Conservation (phyloP, 2,797 vertebrate species). For the Lithobates pipiens region DNA sequence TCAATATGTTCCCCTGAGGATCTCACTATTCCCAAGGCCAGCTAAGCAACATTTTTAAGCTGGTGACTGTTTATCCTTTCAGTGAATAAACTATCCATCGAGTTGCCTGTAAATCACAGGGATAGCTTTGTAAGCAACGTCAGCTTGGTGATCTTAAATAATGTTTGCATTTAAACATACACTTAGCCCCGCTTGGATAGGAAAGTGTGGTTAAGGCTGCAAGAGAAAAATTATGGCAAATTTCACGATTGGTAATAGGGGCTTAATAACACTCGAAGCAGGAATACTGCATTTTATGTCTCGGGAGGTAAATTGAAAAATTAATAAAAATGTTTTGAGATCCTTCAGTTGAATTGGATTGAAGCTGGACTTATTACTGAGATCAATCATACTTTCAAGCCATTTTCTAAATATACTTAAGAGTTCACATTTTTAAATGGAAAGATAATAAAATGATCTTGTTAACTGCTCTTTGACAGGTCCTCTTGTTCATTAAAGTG, state of each 20-base stretch:
- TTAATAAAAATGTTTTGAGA: constrained; percentile 21
- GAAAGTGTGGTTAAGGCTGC: not conserved
- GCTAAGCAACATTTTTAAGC: constrained; percentile 66
- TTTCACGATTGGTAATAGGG: not conserved
- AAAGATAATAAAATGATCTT: not conserved
- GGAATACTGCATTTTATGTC: not conserved
- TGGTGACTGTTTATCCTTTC: constrained; percentile 69
- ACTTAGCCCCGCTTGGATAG: constrained; percentile 7
- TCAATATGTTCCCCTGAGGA: constrained; percentile 70
- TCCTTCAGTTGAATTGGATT: constrained; percentile 24
- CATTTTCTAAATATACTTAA: not conserved
- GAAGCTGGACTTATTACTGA: not conserved
- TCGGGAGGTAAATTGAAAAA: constrained; percentile 14
- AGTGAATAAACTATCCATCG: constrained; percentile 65
- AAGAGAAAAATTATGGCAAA: not conserved
- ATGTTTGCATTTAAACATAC: constrained; percentile 39
- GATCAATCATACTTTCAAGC: constrained; percentile 11
- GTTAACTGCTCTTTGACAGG: not conserved
- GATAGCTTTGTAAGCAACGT: constrained; percentile 54
- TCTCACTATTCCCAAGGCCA: constrained; percentile 66
- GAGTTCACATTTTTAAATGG: not conserved
- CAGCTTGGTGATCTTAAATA: constrained; percentile 46
- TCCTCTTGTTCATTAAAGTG: not conserved
- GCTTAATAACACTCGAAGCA: not conserved
- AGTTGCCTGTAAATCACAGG: constrained; percentile 68